Conservation (phyloP, 2,797 vertebrate genomes). For the Clamator glandarius region DNA sequence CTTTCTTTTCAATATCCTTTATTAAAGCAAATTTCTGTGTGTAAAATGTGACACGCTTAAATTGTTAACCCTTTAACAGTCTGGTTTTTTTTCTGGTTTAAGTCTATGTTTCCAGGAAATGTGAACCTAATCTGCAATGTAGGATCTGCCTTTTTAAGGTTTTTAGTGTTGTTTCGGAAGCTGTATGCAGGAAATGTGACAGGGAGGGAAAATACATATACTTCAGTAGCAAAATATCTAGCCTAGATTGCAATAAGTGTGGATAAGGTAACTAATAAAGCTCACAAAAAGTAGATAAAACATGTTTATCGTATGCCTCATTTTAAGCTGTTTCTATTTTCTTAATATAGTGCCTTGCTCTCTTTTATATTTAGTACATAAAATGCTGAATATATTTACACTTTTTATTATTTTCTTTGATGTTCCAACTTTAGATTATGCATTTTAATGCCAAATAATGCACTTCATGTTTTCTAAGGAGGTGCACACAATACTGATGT, state of each 20-base stretch:
- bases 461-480: slow-evolving; percentile 17
- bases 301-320: background rate
- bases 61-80: slow-evolving; percentile 33
- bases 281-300: background rate
- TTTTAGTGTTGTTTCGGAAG: slow-evolving; percentile 40
- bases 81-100: slow-evolving; percentile 8
- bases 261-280: slow-evolving; percentile 40
- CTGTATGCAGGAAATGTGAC: slow-evolving; percentile 25
- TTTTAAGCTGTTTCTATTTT: slow-evolving; percentile 4
- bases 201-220: slow-evolving; percentile 21
- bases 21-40: slow-evolving; percentile 39
- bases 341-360: background rate
- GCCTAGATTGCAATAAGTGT: slow-evolving; percentile 24
- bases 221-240: slow-evolving; percentile 41
- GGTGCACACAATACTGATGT: background rate
- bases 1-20: slow-evolving; percentile 25
- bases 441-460: slow-evolving; percentile 2
- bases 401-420: slow-evolving; percentile 34
- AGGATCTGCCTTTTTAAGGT: slow-evolving; percentile 43
- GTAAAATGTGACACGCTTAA: slow-evolving; percentile 28
- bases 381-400: slow-evolving; percentile 15
- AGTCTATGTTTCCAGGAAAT: slow-evolving; percentile 47
- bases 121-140: background rate
- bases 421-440: slow-evolving; percentile 39
- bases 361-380: background rate